Base-by-base conservation (phyloP, 2,888 invertebrate genomes). In the Drosophila algonquin region DNA sequence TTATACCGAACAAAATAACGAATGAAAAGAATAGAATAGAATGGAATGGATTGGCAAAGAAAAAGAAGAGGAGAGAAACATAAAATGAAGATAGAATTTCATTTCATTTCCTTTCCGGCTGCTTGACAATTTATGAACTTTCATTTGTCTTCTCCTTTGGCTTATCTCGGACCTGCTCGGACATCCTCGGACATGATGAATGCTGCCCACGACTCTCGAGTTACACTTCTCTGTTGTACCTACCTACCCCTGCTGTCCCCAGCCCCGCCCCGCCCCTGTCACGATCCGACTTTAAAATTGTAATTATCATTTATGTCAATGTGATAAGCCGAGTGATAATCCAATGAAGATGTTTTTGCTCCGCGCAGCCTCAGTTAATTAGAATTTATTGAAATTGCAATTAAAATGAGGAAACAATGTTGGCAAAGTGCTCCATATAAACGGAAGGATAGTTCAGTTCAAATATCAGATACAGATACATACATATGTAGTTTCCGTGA, bases 111-210 rank as follows among this genome's bases (percentile, higher is more conserved):
- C 74, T 67, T 65, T 61, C 52, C 44, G 60, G 44, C 40, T 63
- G 67, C 71, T 59, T 69, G 65, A 85, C 74, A 85, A 85, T 81
- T 81, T 72, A 81, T 81, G 65, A 80, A 69, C 65, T 55, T 75
- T 64, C 78, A 80, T 86, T 82, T 82, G 65, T 82, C 77, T 73
- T 65, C 56, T 46, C 57, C 51, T 68, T 68, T 50, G 69, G 69
- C 56, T 68, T 57, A 63, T 71, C 73, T 72, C 46, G 30, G 48
- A 6, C 21, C 10, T 21, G 40, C 35, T 27, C 52, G 55, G 27
- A n/a, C 47, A 27, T 18, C 18, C 21, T 24, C 59, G 30, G 27
- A 56, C 70, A 73, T 73, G 59, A 73, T 74, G 75, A 60, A 73
- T 75, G 69, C 53, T 56, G 53, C 57, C 57, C 18, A 48, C n/a